phyloP scores from a whole-genome alignment of 2,888 invertebrate species.

The Epirrita christyi region DNA sequence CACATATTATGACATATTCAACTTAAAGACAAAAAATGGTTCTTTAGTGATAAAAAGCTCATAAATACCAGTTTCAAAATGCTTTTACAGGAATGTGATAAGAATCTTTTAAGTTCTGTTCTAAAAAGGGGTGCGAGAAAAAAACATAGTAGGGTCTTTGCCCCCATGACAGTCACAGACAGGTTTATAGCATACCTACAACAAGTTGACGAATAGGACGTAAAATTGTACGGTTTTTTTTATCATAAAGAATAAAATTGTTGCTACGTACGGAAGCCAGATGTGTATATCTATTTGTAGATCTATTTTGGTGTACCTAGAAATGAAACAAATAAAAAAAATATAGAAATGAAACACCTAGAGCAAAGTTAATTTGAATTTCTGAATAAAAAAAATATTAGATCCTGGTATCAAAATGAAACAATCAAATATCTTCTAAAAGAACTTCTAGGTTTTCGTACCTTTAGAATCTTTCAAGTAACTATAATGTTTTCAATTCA shows the following conservation, averaged over 20 bases:
- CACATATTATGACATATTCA: constrained; percentile 46
- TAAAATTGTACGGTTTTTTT: constrained; percentile 53
- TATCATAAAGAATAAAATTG: not conserved
- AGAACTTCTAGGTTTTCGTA: too few species aligned
- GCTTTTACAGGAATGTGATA: constrained; percentile 63
- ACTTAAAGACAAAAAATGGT: constrained; percentile 45
- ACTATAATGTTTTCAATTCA: too few species aligned
- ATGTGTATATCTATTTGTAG: not conserved
- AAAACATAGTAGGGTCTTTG: constrained; percentile 65
- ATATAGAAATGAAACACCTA: too few species aligned
- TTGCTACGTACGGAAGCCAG: constrained; percentile 34
- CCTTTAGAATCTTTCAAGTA: too few species aligned
- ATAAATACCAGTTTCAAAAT: constrained; percentile 64
- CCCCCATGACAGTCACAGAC: constrained; percentile 66
- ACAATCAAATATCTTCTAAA: too few species aligned
- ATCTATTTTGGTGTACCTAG: too few species aligned
- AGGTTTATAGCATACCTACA: constrained; percentile 69
- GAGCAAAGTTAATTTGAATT: too few species aligned
- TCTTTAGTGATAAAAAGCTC: constrained; percentile 58
- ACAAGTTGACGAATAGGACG: constrained; percentile 72
- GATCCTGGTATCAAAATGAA: too few species aligned
- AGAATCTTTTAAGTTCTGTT: constrained; percentile 60
- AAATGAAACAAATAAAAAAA: too few species aligned
- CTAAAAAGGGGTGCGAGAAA: constrained; percentile 62
- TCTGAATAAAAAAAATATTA: too few species aligned